Evolutionary conservation across 2,797 vertebrate genomes (phyloP).

Genomic region (Sphenodon punctatus): DNA sequence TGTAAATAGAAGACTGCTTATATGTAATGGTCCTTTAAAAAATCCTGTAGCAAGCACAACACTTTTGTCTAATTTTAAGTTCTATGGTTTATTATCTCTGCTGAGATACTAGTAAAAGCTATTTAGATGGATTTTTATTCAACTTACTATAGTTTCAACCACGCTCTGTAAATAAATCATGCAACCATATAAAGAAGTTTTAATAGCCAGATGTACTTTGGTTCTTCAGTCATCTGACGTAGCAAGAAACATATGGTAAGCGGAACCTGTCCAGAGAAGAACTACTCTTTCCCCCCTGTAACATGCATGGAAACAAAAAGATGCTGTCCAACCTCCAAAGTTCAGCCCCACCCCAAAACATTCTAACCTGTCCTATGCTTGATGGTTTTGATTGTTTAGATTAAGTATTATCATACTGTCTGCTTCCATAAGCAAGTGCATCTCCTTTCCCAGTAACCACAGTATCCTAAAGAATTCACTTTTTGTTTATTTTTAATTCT

Average conservation of each 20-base stretch:
- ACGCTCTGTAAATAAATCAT: constrained; percentile 66
- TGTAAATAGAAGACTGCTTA: constrained; percentile 34
- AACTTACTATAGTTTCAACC: constrained; percentile 44
- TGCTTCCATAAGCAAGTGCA: constrained; percentile 32
- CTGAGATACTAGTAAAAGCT: constrained; percentile 51
- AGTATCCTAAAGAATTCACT: constrained; percentile 34
- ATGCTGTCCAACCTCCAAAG: constrained; percentile 53
- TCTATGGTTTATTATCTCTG: constrained; percentile 41
- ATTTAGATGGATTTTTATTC: constrained; percentile 31
- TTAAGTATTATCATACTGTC: constrained; percentile 57
- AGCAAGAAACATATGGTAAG: constrained; percentile 72
- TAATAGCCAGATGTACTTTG: constrained; percentile 68
- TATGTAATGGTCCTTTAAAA: constrained; percentile 42
- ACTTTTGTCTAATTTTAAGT: constrained; percentile 41
- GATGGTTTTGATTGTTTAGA: constrained; percentile 43
- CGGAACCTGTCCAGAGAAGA: constrained; percentile 66
- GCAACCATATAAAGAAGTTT: constrained; percentile 65
- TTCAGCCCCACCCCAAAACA: constrained; percentile 15
- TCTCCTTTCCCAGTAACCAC: constrained; percentile 51
- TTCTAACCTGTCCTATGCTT: constrained; percentile 44
- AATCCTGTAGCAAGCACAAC: neutral
- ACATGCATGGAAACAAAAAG: constrained; percentile 38
- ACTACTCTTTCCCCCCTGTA: constrained; percentile 26
- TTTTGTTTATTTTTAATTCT: constrained; percentile 2
- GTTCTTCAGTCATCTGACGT: constrained; percentile 63